Conservation (phyloP, 2,113 vertebrate species). For the Girardinichthys multiradiatus region DNA sequence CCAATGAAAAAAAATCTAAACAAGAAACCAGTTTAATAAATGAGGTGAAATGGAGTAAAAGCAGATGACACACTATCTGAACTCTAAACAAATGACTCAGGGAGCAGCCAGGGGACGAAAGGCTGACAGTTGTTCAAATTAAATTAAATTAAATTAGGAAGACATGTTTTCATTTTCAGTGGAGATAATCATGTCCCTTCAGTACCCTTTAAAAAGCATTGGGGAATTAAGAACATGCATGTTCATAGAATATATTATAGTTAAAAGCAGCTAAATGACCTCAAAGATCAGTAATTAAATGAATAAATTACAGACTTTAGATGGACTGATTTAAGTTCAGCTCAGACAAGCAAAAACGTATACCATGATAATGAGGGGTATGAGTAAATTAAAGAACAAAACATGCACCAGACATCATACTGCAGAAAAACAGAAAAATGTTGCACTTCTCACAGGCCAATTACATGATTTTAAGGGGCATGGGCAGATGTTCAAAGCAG, state of each 20-base stretch:
- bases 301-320: neutral
- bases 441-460: neutral
- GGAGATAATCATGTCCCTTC: constrained; percentile 23
- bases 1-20: neutral
- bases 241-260: neutral
- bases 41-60: constrained; percentile 33
- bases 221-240: constrained; percentile 9
- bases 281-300: constrained; percentile 2
- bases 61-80: constrained; percentile 1
- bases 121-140: constrained; percentile 40
- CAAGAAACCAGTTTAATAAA: neutral
- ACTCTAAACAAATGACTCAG: constrained; percentile 5
- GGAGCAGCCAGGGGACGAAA: constrained; percentile 42
- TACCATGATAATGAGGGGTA: too few species aligned
- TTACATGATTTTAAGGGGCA: neutral
- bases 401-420: neutral
- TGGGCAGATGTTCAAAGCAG: constrained; percentile 14
- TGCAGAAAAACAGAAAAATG: neutral
- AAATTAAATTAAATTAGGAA: constrained; percentile 36
- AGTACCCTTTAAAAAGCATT: constrained; percentile 12
- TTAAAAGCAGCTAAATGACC: constrained; percentile 11
- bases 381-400: too few species aligned
- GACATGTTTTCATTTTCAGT: constrained; percentile 38
- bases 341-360: neutral
- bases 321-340: neutral